phyloP scores from a whole-genome alignment of 2,797 vertebrate species.

The Glossophaga mutica region DNA sequence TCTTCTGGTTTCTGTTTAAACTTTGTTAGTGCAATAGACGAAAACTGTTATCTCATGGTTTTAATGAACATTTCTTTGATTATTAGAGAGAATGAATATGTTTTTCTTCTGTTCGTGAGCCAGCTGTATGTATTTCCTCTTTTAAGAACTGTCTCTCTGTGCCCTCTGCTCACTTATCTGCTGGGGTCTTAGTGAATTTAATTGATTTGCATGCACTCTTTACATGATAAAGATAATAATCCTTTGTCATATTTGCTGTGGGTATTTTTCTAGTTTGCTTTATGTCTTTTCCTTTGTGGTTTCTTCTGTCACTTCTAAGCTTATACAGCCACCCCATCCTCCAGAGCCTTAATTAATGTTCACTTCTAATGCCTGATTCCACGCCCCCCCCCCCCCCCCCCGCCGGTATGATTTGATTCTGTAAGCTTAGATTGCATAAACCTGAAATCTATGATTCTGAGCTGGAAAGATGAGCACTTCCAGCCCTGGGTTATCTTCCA shows the following conservation, averaged over 20 bases:
- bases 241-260: conserved; percentile 58
- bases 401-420: neutral
- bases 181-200: conserved; percentile 50
- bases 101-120: conserved; percentile 31
- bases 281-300: conserved; percentile 41
- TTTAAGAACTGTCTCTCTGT: conserved; percentile 14
- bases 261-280: conserved; percentile 48
- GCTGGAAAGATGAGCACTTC: neutral
- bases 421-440: neutral
- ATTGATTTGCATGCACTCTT: conserved; percentile 54
- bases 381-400: neutral
- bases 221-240: conserved; percentile 62
- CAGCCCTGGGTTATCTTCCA: neutral
- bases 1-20: conserved; percentile 12
- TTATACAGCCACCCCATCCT: neutral
- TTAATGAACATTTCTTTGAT: conserved; percentile 48
- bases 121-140: neutral
- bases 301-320: conserved; percentile 45
- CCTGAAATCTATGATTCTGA: neutral
- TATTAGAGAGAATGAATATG: neutral
- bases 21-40: neutral
- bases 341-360: conserved; percentile 55
- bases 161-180: conserved; percentile 41
- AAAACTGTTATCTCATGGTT: neutral
- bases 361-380: conserved; percentile 36